phyloP scores from a whole-genome alignment of 2,113 vertebrate genomes.

The Sphaerodactylus townsendi region DNA sequence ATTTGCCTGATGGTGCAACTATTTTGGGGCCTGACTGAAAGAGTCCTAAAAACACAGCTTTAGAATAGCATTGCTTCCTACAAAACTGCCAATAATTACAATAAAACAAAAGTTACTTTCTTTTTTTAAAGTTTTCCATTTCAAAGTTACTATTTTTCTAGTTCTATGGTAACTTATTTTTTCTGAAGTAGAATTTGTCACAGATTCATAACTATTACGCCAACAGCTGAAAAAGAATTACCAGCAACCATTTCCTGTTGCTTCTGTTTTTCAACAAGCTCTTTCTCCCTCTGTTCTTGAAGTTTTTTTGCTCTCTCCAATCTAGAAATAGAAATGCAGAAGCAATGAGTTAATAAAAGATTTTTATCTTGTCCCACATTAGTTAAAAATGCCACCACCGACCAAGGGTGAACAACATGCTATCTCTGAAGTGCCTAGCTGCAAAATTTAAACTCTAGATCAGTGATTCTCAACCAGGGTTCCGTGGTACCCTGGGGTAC shows the following conservation, averaged over 20 bases:
- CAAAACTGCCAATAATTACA: background rate
- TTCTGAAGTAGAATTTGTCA: background rate
- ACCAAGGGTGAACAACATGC: no score
- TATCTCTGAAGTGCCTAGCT: background rate
- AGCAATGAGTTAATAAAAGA: slow-evolving; percentile 21
- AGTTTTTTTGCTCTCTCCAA: slow-evolving; percentile 97
- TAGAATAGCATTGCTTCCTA: no score
- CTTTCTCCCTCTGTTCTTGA: slow-evolving; percentile 97
- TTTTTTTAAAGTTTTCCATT: background rate
- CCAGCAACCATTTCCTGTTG: slow-evolving; percentile 92
- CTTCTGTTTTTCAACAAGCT: slow-evolving; percentile 94
- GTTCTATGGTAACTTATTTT: no score
- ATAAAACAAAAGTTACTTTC: background rate
- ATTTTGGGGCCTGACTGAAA: background rate
- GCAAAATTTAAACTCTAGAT: no score
- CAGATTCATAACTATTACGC: background rate
- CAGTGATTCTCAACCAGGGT: no score
- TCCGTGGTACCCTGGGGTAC: no score
- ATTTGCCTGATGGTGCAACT: background rate
- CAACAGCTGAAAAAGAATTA: slow-evolving; percentile 48
- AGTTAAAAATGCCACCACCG: background rate
- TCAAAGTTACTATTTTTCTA: background rate
- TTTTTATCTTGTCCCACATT: background rate
- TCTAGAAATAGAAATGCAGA: slow-evolving; percentile 61
- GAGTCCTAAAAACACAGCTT: background rate